phyloP scores from a whole-genome alignment of 1,140 invertebrate genomes.

The Ips nitidus region DNA sequence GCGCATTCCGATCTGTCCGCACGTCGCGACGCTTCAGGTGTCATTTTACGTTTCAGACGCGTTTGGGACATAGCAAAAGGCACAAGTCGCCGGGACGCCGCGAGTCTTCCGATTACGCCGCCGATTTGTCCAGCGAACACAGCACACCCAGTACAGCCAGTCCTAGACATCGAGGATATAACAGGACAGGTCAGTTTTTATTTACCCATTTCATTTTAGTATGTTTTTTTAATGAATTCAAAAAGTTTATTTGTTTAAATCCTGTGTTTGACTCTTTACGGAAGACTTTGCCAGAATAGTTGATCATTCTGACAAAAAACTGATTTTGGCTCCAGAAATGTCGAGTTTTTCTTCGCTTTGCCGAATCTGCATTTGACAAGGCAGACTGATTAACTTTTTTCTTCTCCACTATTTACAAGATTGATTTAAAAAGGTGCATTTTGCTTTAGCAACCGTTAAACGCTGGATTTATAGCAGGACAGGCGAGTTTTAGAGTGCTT shows the following conservation, averaged over 20 bases:
- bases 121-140: conserved; percentile 72
- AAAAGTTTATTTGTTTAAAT: neutral
- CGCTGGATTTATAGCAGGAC: conserved; percentile 6
- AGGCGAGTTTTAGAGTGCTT: conserved; percentile 7
- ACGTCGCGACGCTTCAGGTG: too few relatives aligned
- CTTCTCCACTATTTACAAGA: too few relatives aligned
- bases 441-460: conserved; percentile 3
- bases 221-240: neutral
- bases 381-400: too few relatives aligned
- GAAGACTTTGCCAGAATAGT: neutral
- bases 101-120: conserved; percentile 68
- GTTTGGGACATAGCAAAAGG: conserved; percentile 65
- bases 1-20: too few relatives aligned
- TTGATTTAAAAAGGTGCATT: too few relatives aligned
- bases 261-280: neutral
- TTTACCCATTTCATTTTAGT: neutral
- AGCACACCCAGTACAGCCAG: conserved; percentile 70
- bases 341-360: too few relatives aligned
- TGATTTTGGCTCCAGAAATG: neutral
- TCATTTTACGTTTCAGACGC: conserved; percentile 54
- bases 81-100: conserved; percentile 54
- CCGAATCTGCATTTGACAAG: too few relatives aligned
- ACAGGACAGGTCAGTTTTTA: conserved; percentile 53
- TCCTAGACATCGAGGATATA: conserved; percentile 60
- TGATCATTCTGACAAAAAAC: neutral